Evolutionary conservation across 1,140 invertebrate species (phyloP), one percentile per base, ranked within the genome.

Genomic region (Capitella teleta): DNA sequence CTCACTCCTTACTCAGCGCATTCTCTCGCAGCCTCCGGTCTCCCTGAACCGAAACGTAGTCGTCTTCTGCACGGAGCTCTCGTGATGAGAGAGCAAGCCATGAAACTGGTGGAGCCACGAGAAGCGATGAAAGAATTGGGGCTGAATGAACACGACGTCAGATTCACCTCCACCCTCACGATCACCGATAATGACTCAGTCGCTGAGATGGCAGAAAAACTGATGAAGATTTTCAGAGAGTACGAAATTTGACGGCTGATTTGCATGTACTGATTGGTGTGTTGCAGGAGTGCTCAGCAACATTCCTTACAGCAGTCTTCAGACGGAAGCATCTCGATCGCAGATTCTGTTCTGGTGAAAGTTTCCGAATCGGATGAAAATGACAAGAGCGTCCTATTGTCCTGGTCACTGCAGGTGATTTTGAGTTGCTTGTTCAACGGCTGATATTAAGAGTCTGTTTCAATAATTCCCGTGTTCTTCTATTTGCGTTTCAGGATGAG

Each of bases 341-440:
- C 65, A 0, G 89, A 91, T 64, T 86, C 85, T 12, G 87, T 92
- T 24, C 76, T 90, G 25, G 82, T 95, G 2, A 88, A 85, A 73
- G 82, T 94, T 0, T 85, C 89, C 12, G 66, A 66, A 32, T 77
- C 79, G 18, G 84, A 86, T 56, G 83, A 43, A n/a, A 57, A 84
- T 48, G 81, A 84, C 40, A 96, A 94, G 66, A 87, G 81, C 60
- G 81, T 95, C 53, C 83, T 87, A 60, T 83, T 95, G n/a, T 91
- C 90, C 0, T 97, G 91, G 91, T 87, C 86, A 6, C 88, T 94
- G 77, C 86, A 95, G 69, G 77, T 77, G 53, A 57, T 54, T 44
- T 44, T 34, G 23, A 21, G 38, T 43, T n/a, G 42, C 14, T 24
- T 43, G 16, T 23, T 23, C 5, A 25, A 28, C 1, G 30, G 42